Conservation (phyloP, 64 coral and sea anemone species). For the Montipora foliosa region DNA sequence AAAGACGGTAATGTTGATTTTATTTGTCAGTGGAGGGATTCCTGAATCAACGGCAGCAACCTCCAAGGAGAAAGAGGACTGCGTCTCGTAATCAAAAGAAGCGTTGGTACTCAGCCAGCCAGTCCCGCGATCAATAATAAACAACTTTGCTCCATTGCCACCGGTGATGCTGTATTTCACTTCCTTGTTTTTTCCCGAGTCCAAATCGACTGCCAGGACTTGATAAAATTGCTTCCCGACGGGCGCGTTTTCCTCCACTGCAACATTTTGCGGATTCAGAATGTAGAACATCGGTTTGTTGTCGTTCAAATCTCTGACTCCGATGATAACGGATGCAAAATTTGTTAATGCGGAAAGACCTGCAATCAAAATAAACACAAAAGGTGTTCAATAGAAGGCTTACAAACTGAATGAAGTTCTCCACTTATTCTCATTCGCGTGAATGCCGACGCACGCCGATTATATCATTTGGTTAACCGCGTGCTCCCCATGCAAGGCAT, state of each 20-base stretch:
- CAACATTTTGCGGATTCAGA: constrained; percentile 42
- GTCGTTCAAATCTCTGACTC: constrained; percentile 87
- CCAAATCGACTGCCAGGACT: constrained; percentile 68
- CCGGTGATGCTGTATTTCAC: constrained; percentile 72
- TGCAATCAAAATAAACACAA: not conserved
- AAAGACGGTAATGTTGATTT: constrained; percentile 52
- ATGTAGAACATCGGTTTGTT: constrained; percentile 82
- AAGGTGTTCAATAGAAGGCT: not conserved
- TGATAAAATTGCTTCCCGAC: constrained; percentile 42
- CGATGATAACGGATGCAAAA: constrained; percentile 51
- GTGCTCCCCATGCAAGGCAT: too few relatives aligned
- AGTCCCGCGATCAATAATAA: constrained; percentile 69
- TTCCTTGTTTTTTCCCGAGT: constrained; percentile 70
- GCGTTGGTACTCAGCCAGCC: constrained; percentile 78
- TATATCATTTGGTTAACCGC: too few relatives aligned
- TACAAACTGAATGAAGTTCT: too few relatives aligned
- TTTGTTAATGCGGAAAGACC: constrained; percentile 40
- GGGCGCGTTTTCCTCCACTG: constrained; percentile 49
- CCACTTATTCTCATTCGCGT: too few relatives aligned
- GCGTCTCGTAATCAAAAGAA: constrained; percentile 82
- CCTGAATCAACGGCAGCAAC: constrained; percentile 76
- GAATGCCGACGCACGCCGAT: too few relatives aligned
- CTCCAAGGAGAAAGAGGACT: constrained; percentile 40
- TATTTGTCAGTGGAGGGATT: constrained; percentile 38
- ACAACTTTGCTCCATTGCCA: constrained; percentile 69